Evolutionary conservation across 2,888 invertebrate species (phyloP), one percentile per base, ranked within the genome.

Genomic region (Drosophila neonasuta): DNA sequence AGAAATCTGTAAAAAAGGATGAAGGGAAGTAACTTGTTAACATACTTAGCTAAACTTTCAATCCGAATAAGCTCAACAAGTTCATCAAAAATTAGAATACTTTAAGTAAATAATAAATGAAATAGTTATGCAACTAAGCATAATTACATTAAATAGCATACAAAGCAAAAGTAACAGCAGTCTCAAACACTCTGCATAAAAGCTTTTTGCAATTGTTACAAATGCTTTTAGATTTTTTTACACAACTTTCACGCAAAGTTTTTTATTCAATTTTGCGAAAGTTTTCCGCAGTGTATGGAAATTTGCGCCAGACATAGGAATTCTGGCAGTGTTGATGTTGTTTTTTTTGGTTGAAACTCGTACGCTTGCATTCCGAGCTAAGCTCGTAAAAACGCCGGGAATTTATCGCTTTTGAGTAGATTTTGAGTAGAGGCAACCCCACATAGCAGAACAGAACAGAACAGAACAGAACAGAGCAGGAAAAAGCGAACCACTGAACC

Each of bases 331-430:
- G 58, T 57, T 54, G 49, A 44, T 69, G 72, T 65, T 74, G 57
- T 66, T 66, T 60, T 63, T 24, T 24, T 24, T 13, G 13, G 13
- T 13, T 13, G 13, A 13, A 13, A 13, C 29, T 46, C 36, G 32
- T 62, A 55, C 63, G 70, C 77, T 58, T 72, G 80, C 77, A 85
- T 74, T 77, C 69, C 64, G 64, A 52, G 67, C 71, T 61, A 51
- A 65, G 75, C 75, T 80, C 86, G 81, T 78, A 85, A 80, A 84
- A 87, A 85, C 73, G 71, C 70, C 73, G 74, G 77, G 83, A 87
- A 84, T 87, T 84, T 85, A 87, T 84, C 71, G 84, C 86, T 71
- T 77, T 77, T 61, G 79, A 82, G 82, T 85, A 80, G 79, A 71
- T 80, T 87, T 71, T 60, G 63, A 68, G 24, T 24, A 59, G 57